Conservation (phyloP, 2,113 vertebrate species). For the Acinonyx jubatus region DNA sequence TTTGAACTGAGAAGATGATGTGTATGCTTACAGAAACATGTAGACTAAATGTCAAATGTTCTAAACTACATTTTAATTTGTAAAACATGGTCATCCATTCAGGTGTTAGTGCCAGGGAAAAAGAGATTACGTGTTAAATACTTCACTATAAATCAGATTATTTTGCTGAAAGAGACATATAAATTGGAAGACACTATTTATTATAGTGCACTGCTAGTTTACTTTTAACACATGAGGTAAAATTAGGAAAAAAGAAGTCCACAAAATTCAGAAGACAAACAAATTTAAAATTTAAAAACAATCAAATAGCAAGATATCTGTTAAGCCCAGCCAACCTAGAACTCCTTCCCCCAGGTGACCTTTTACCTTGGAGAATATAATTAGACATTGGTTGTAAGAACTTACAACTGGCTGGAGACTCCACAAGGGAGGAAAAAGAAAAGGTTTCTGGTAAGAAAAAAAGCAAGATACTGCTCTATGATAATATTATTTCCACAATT, state of each 20-base stretch:
- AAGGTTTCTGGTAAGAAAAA: neutral
- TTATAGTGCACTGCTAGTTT: neutral
- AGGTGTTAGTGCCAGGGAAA: neutral
- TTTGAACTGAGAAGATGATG: neutral
- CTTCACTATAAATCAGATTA: neutral
- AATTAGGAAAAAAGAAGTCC: neutral
- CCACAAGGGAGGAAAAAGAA: neutral
- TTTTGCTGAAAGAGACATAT: neutral
- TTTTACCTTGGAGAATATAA: neutral
- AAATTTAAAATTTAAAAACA: neutral
- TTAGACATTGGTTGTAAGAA: neutral
- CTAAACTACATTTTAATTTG: neutral
- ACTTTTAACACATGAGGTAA: neutral
- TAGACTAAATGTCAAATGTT: neutral
- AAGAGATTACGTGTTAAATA: neutral
- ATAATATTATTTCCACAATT: neutral
- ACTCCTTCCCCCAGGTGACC: neutral
- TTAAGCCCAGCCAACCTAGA: neutral
- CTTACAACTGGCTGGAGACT: neutral
- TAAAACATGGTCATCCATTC: neutral
- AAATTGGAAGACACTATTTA: neutral
- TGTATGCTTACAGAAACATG: neutral
- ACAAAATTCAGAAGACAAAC: neutral
- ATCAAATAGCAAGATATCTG: neutral
- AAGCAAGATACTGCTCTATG: neutral